Evolutionary conservation across 2,888 invertebrate species (phyloP).

Genomic region (Aspidapion aeneum): DNA sequence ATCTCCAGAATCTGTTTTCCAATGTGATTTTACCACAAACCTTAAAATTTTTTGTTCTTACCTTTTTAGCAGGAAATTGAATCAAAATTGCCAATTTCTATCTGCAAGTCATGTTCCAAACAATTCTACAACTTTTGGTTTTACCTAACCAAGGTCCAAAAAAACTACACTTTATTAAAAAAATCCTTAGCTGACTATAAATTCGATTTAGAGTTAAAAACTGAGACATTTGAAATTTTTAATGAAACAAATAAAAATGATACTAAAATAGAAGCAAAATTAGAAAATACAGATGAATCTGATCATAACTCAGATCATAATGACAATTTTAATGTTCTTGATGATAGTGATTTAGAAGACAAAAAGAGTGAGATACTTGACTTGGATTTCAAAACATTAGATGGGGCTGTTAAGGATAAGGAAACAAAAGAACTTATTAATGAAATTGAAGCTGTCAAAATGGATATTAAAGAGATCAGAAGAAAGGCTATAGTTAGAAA

Average conservation of each 20-base stretch:
- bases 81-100: not conserved
- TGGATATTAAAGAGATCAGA: not conserved
- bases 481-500: not conserved
- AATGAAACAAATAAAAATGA: not conserved
- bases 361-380: not conserved
- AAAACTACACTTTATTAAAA: not conserved
- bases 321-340: no score
- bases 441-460: not conserved
- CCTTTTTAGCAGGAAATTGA: not conserved
- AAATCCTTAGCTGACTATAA: not conserved
- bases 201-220: not conserved
- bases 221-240: not conserved
- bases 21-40: no score
- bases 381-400: not conserved
- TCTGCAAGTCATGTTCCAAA: not conserved
- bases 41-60: not conserved
- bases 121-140: not conserved
- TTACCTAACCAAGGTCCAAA: not conserved
- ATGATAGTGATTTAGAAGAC: not conserved
- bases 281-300: not conserved
- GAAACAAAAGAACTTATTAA: not conserved
- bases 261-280: no score
- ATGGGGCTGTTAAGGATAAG: not conserved
- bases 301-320: not conserved
- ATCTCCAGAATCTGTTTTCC: no score